A percentile compares a stretch with the other conserved stretches of the same genome.
phyloP scores from a whole-genome alignment of 2,888 invertebrate species.

The Plebejus argus region DNA sequence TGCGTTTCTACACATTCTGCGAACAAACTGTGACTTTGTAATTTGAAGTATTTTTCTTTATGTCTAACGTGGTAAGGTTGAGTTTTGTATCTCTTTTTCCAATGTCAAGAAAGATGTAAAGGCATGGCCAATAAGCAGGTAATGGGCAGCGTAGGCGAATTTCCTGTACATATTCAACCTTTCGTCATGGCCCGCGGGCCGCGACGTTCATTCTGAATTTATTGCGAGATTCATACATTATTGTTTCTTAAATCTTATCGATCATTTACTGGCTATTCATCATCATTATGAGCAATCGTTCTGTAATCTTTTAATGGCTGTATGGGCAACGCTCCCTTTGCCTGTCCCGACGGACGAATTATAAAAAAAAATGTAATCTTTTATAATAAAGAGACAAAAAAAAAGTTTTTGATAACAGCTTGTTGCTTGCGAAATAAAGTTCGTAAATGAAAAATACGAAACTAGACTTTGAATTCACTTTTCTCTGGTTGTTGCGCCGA shows the following conservation, averaged over 20 bases:
- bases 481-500: too few species aligned
- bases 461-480: too few species aligned
- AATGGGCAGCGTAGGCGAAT: conserved; percentile 60
- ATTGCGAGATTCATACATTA: conserved; percentile 7
- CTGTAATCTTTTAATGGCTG: background rate
- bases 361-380: too few species aligned
- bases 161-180: conserved; percentile 50
- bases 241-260: background rate
- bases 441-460: too few species aligned
- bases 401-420: too few species aligned
- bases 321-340: too few species aligned
- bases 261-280: background rate
- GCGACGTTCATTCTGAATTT: conserved; percentile 47
- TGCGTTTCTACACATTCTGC: conserved; percentile 57
- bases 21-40: conserved; percentile 47
- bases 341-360: too few species aligned
- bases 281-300: background rate
- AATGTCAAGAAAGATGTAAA: conserved; percentile 50
- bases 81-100: conserved; percentile 44
- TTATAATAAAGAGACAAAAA: too few species aligned
- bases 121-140: conserved; percentile 52
- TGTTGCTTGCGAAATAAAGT: too few species aligned
- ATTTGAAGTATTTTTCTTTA: conserved; percentile 41
- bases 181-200: conserved; percentile 49
- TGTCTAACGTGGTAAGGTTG: conserved; percentile 43